phyloP scores from a whole-genome alignment of 92 coral and sea anemone species.

The Umimayanthus chanpuru region DNA sequence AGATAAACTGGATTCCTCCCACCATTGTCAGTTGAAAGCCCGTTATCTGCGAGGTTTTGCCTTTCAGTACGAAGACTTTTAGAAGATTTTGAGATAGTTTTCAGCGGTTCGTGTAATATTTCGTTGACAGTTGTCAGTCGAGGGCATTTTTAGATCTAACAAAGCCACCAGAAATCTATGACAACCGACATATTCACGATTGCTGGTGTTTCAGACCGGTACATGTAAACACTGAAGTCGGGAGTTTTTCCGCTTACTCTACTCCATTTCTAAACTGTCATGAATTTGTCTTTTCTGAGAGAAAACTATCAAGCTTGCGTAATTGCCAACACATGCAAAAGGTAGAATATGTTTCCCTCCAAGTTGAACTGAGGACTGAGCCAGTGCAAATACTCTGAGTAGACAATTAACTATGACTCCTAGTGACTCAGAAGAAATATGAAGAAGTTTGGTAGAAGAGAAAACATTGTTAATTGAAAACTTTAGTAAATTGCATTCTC shows the following conservation, averaged over 20 bases:
- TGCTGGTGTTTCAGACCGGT: constrained; percentile 29
- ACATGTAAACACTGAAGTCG: not conserved
- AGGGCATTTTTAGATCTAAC: constrained; percentile 7
- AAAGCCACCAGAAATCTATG: constrained; percentile 32
- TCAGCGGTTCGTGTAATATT: constrained; percentile 3
- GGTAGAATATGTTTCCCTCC: not conserved
- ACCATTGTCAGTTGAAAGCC: constrained; percentile 48
- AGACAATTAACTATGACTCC: not conserved
- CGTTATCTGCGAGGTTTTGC: constrained; percentile 12
- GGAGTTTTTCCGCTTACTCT: not conserved
- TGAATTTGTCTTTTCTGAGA: not conserved
- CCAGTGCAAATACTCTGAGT: not conserved
- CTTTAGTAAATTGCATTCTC: constrained; percentile 59
- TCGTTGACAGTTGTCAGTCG: constrained; percentile 11
- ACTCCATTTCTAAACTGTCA: not conserved
- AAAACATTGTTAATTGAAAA: constrained; percentile 55
- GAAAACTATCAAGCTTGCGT: not conserved
- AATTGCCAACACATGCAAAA: not conserved
- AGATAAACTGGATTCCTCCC: constrained; percentile 63
- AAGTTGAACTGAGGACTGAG: not conserved
- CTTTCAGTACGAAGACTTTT: not conserved
- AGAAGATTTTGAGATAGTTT: constrained; percentile 29
- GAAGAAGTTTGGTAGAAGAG: constrained; percentile 14
- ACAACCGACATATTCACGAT: constrained; percentile 10
- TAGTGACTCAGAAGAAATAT: constrained; percentile 4